Evolutionary conservation across 2,113 vertebrate species (phyloP).

Genomic region (Myotis brandtii): DNA sequence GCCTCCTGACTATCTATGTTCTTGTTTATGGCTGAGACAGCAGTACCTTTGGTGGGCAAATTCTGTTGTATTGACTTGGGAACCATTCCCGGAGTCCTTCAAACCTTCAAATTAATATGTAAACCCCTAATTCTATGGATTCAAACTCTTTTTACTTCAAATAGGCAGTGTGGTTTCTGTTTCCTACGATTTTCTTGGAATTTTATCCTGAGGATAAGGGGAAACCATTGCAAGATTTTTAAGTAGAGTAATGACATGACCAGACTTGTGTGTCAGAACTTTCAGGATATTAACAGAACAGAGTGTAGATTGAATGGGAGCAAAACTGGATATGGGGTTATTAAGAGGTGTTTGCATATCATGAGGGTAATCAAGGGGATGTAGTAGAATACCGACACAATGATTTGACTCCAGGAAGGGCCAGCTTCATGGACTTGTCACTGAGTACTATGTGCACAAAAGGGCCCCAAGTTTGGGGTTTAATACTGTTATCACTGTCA

Average conservation of each 20-base stretch:
- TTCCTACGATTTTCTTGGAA: background rate
- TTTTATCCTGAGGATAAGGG: background rate
- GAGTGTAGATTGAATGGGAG: background rate
- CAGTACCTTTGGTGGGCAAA: background rate
- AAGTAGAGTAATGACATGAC: background rate
- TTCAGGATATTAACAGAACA: background rate
- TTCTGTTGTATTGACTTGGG: background rate
- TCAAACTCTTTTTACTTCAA: background rate
- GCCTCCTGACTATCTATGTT: background rate
- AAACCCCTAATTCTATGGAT: background rate
- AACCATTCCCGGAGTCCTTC: background rate
- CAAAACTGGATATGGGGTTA: background rate
- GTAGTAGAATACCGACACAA: background rate
- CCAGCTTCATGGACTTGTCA: background rate
- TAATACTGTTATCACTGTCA: background rate
- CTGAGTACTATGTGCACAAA: background rate
- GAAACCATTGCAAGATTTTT: background rate
- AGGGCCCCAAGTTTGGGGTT: background rate
- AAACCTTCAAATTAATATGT: background rate
- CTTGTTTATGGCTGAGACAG: background rate
- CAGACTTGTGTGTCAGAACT: background rate
- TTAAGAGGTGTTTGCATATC: background rate
- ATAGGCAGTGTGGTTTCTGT: background rate
- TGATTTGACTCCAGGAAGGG: background rate
- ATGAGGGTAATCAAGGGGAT: background rate